phyloP scores from a whole-genome alignment of 2,888 invertebrate genomes.

The Perdita meconis region DNA sequence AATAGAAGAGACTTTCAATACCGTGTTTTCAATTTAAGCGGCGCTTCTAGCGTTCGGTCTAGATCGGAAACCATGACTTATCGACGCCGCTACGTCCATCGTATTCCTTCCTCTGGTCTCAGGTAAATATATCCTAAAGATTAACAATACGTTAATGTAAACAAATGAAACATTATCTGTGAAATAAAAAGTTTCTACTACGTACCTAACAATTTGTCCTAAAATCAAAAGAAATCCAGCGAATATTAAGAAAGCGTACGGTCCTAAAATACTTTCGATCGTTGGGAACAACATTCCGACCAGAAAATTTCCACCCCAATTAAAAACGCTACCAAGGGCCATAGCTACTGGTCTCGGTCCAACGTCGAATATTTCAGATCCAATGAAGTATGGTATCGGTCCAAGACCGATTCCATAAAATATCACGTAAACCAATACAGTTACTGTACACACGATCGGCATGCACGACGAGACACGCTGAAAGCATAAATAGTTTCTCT shows the following conservation, averaged over 20 bases:
- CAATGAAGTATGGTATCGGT: conserved; percentile 94
- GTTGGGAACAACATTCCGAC: conserved; percentile 92
- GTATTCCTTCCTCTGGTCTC: conserved; percentile 91
- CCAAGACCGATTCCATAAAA: conserved; percentile 94
- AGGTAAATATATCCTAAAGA: conserved; percentile 89
- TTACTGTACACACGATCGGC: conserved; percentile 89
- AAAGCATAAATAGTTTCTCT: conserved; percentile 36
- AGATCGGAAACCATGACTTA: conserved; percentile 88
- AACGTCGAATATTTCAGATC: conserved; percentile 93
- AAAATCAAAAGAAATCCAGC: conserved; percentile 86
- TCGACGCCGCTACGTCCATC: conserved; percentile 87
- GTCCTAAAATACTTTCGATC: conserved; percentile 87
- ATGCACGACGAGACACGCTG: conserved; percentile 88
- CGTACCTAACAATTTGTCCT: conserved; percentile 87
- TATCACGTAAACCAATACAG: conserved; percentile 91
- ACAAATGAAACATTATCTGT: conserved; percentile 61
- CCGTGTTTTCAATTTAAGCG: neutral
- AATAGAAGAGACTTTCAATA: conserved; percentile 1
- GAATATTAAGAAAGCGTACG: conserved; percentile 92
- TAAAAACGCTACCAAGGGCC: conserved; percentile 93
- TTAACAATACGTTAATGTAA: neutral
- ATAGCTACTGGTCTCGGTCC: conserved; percentile 93
- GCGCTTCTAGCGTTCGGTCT: conserved; percentile 77
- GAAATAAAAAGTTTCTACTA: conserved; percentile 39
- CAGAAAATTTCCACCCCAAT: conserved; percentile 95